Base-by-base conservation (phyloP, 2,888 invertebrate species). In the Amiota communis region DNA sequence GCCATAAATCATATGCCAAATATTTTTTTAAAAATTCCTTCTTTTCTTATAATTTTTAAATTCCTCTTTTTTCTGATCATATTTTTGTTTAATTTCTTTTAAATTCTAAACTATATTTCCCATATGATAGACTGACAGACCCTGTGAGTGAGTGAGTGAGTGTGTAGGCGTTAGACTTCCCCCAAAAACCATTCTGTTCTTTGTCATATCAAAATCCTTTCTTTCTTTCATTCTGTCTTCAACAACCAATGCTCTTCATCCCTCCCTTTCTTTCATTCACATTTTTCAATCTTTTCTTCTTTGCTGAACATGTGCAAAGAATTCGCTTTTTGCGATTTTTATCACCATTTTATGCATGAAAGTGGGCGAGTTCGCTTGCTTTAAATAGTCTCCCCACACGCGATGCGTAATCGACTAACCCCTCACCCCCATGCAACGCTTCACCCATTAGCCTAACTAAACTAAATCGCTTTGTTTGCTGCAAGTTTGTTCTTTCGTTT, bases 1-100 rank as follows among this genome's bases (percentile, higher is more conserved):
- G 79, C 83, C 81, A 84, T 83, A 85, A 83, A 83, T 83, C 82
- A 83, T 83, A 78, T 76, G 75, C 79, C 77, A 84, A 82, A 82
- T 83, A 10, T 46, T 36, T 36, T 36, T 36, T 36, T 2, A 36
- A 36, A 23, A 2, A 36, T 36, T 36, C 36, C 36, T 36, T 36
- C 36, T 23, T 2, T 23, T 23, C 23, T 36, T 36, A 36, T 36
- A 36, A 36, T 36, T 36, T 36, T 36, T 36, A 6, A 36, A 36
- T 36, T 36, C 48, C 49, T 65, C 17, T n/a, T 48, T 64, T n/a
- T 8, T 15, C 11, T 64, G 36, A 36, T 36, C 36, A 36, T 36
- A 6, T 6, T 36, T 36, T 2, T 36, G 3, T 36, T 36, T 36
- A 1, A 2, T 36, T 36, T 36, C 6, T 36, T 36, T 36, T 36